Base-by-base conservation (phyloP, 2,888 invertebrate species). In the Chironomus tentans region DNA sequence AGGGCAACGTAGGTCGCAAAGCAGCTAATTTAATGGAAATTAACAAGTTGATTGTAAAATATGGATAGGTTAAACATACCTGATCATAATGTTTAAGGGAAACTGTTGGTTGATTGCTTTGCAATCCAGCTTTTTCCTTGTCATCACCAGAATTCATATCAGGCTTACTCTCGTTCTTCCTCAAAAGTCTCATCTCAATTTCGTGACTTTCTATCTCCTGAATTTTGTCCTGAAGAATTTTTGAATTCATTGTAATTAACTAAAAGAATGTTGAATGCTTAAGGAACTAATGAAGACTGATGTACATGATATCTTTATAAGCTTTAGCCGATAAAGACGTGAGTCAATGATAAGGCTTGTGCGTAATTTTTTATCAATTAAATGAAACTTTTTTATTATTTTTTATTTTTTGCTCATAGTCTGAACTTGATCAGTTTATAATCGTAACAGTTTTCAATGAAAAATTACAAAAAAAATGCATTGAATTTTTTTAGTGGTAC, bases 1-100 rank as follows among this genome's bases (percentile, higher is more conserved):
- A 3, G 84, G 84, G 79, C 84, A 84, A 65, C 83, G 81, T 6
- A 84, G 78, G 77, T 84, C 83, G 77, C 83, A 83, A 38, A 83
- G 80, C 15, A 83, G 77, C 7, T 74, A 10, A 38, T 38, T 38
- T 1, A 2, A 2, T 4, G 10, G 38, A 2, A 10, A 10, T 38
- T 10, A 73, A 15, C 18, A 50, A n/a, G n/a, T 18, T 3, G 22
- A 24, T 24, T 24, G 22, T 24, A 24, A 24, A 24, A 24, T 24
- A 24, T 24, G 3, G n/a, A 24, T 3, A 24, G 3, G 22, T 24
- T 3, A 3, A 7, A 7, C 18, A 47, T 24, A 74, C 74, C 48
- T 82, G 81, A 78, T 83, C 83, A 76, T 83, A 83, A 74, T 83
- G 83, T 24, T 81, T 82, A 3, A 78, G 65, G 0, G 81, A 80